Base-by-base conservation (phyloP, 2,113 vertebrate genomes). In the Poeciliopsis turrubarensis region DNA sequence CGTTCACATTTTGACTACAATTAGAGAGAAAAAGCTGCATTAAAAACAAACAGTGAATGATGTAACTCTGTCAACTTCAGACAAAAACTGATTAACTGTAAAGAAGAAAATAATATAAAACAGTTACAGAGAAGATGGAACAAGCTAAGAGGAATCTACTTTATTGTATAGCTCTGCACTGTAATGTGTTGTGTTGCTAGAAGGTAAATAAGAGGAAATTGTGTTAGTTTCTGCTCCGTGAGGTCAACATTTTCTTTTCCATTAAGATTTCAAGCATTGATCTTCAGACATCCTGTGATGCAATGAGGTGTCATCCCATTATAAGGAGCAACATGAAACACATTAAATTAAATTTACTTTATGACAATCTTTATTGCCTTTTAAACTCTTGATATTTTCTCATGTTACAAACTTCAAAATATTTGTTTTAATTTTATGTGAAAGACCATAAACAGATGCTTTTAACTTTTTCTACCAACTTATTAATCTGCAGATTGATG, bases 1-100 rank as follows among this genome's bases (percentile, higher is more conserved):
- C 67, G 65, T 75, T 79, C 26, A 65, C 14, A 51, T 17, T 54
- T 54, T 54, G 22, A 25, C 70, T 67, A 39, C 64, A 32, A 68
- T 72, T 72, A 78, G 22, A 74, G 0, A 14, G 54, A 10, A 51
- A 57, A 4, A 39, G 70, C 25, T 9, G n/a, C 29, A 60, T 29
- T 57, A 57, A 10, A 26, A 64, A 63, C 25, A 34, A n/a, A 10
- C 12, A 13, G 65, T 66, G 65, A 32, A 8, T n/a, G 47, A 10
- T 61, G 44, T 75, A 47, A 34, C 71, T 34, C 51, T 60, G 32
- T 65, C 32, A 11, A 60, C 7, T 6, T 54, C 31, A 54, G 60
- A 29, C 62, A 84, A 69, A 66, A 70, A 79, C 25, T 32, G 32
- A 47, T 26, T 22, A 31, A 27, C 17, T 64, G 8, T 31, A 22